These are phyloP conservation scores for Xestia ashworthii DNA, from an alignment of 2,888 invertebrate species.

Conservation along the genomic window DNA sequence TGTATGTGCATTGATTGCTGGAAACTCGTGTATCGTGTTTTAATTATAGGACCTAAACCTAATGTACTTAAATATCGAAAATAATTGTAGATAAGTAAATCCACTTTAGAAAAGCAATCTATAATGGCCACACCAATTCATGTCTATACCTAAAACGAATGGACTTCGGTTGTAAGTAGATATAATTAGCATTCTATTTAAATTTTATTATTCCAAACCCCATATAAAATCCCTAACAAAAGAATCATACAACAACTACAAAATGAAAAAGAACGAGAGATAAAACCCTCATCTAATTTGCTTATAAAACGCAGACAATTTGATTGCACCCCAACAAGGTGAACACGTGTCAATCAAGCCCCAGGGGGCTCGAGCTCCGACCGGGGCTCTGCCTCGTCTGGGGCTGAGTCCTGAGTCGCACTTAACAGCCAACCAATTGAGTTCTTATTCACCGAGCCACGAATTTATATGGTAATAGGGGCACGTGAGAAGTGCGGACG, in stretches of 20 bases:
- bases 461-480: slow-evolving; percentile 83
- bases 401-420: slow-evolving; percentile 58
- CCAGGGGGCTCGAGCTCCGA: slow-evolving; percentile 54
- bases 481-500: slow-evolving; percentile 61
- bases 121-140: too few relatives aligned
- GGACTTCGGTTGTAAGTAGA: background rate
- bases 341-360: slow-evolving; percentile 79
- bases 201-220: background rate
- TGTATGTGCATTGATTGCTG: background rate
- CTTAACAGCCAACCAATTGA: slow-evolving; percentile 84
- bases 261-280: slow-evolving; percentile 48
- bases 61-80: background rate
- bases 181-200: background rate
- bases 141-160: background rate
- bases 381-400: slow-evolving; percentile 58
- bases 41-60: background rate
- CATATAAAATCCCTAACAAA: slow-evolving; percentile 13
- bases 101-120: too few relatives aligned
- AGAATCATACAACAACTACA: slow-evolving; percentile 22
- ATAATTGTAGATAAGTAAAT: background rate
- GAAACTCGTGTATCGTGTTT: too few relatives aligned
- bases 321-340: slow-evolving; percentile 72
- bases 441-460: slow-evolving; percentile 85
- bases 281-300: slow-evolving; percentile 63
- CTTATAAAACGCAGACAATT: slow-evolving; percentile 68